phyloP scores from a whole-genome alignment of 2,797 vertebrate genomes.

The Odontamblyopus lacepedii region DNA sequence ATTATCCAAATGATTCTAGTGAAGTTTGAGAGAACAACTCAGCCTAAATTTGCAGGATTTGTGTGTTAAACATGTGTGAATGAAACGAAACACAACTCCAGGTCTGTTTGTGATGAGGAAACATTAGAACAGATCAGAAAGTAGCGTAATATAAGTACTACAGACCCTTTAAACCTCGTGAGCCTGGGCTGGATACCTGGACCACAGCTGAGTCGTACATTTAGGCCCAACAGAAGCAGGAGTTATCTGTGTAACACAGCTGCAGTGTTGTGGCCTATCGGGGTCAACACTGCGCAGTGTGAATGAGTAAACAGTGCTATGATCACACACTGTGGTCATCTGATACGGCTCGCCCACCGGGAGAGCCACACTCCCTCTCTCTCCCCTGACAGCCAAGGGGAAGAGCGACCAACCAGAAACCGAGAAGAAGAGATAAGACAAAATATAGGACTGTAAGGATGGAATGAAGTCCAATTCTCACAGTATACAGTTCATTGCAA shows the following conservation, averaged over 20 bases:
- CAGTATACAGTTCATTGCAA: neutral
- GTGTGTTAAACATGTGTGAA: too few relatives aligned
- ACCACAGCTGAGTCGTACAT: neutral
- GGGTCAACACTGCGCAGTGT: slow-evolving; percentile 6
- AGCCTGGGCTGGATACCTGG: neutral
- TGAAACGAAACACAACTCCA: too few relatives aligned
- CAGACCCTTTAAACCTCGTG: too few relatives aligned
- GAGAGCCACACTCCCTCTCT: neutral
- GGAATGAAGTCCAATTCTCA: neutral
- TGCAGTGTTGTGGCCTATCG: slow-evolving; percentile 16
- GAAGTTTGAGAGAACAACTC: too few relatives aligned
- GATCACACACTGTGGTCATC: slow-evolving; percentile 21
- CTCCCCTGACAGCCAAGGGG: neutral
- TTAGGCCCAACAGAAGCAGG: neutral
- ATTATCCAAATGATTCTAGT: too few relatives aligned
- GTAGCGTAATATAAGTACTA: too few relatives aligned
- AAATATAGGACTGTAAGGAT: neutral
- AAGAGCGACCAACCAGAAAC: neutral
- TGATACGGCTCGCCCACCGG: slow-evolving; percentile 7
- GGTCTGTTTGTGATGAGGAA: too few relatives aligned
- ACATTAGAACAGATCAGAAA: neutral
- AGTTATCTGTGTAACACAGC: slow-evolving; percentile 18
- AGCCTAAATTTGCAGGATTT: too few relatives aligned
- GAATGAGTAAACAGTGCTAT: slow-evolving; percentile 25
- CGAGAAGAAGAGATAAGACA: neutral